These are phyloP conservation scores for Octomys mimax DNA, from an alignment of 2,797 vertebrate genomes.

Conservation along the genomic window DNA sequence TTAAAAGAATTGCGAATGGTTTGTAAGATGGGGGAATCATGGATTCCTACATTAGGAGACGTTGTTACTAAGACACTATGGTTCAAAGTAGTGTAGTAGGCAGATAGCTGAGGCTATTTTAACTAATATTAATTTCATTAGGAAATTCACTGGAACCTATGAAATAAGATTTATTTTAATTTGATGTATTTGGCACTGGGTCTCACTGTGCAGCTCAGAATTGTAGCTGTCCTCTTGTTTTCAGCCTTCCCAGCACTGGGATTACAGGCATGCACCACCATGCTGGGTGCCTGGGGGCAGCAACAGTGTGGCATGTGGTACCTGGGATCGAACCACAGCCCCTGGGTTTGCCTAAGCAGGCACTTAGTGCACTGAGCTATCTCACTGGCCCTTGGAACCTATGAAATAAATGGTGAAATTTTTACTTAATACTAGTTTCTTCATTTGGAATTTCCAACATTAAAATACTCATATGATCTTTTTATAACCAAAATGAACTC, in stretches of 20 bases:
- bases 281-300: too few relatives aligned
- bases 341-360: too few relatives aligned
- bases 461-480: not conserved
- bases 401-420: conserved; percentile 30
- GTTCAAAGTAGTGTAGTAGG: not conserved
- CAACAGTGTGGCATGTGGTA: too few relatives aligned
- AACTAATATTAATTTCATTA: not conserved
- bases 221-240: too few relatives aligned
- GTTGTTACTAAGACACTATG: not conserved
- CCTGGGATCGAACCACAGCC: too few relatives aligned
- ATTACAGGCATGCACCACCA: too few relatives aligned
- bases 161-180: not conserved
- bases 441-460: not conserved
- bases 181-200: too few relatives aligned
- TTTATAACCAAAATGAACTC: not conserved
- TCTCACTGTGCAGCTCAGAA: too few relatives aligned
- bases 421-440: not conserved
- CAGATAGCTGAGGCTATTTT: not conserved
- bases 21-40: not conserved
- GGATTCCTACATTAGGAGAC: not conserved
- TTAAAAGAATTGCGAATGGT: not conserved
- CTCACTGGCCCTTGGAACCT: not conserved
- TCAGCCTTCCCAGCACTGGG: too few relatives aligned
- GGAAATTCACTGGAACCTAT: not conserved
- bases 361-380: too few relatives aligned